Evolutionary conservation across 1,140 invertebrate genomes (phyloP).

Genomic region (Zaprionus ornatus): DNA sequence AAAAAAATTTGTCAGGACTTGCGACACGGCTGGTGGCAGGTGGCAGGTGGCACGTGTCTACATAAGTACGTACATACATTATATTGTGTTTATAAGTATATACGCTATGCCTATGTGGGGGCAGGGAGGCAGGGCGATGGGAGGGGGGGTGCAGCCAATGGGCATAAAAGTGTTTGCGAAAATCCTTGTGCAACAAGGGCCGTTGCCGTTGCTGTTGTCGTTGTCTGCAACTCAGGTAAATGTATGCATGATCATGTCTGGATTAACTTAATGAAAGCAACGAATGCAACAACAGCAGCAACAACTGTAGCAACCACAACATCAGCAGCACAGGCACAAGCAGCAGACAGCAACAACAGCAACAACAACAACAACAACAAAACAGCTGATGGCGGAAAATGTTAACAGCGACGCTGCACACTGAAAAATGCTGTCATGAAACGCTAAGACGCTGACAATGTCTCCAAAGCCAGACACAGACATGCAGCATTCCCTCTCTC

Average conservation of each 20-base stretch:
- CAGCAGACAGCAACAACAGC: conserved; percentile 7
- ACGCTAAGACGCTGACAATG: conserved; percentile 55
- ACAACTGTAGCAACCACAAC: conserved; percentile 13
- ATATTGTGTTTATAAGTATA: conserved; percentile 8
- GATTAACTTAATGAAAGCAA: conserved; percentile 80
- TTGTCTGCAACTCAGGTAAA: conserved; percentile 38
- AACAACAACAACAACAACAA: conserved; percentile 5
- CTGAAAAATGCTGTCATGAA: conserved; percentile 53
- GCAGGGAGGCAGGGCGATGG: too few relatives aligned
- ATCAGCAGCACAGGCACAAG: neutral
- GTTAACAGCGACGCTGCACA: conserved; percentile 36
- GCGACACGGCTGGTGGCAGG: conserved; percentile 36
- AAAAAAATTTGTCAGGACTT: conserved; percentile 63
- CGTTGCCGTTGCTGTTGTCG: conserved; percentile 1
- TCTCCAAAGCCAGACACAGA: conserved; percentile 20
- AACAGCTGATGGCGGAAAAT: conserved; percentile 63
- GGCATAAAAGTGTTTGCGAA: conserved; percentile 46
- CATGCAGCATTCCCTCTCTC: neutral
- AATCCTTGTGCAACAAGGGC: conserved; percentile 35
- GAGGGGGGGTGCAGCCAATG: conserved; percentile 24
- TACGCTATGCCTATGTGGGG: neutral
- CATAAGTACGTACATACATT: conserved; percentile 31
- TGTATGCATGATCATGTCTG: conserved; percentile 83
- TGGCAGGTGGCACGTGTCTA: conserved; percentile 46
- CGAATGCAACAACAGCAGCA: conserved; percentile 30